phyloP scores from a whole-genome alignment of 2,888 invertebrate species.

The Drosophila koepferae region DNA sequence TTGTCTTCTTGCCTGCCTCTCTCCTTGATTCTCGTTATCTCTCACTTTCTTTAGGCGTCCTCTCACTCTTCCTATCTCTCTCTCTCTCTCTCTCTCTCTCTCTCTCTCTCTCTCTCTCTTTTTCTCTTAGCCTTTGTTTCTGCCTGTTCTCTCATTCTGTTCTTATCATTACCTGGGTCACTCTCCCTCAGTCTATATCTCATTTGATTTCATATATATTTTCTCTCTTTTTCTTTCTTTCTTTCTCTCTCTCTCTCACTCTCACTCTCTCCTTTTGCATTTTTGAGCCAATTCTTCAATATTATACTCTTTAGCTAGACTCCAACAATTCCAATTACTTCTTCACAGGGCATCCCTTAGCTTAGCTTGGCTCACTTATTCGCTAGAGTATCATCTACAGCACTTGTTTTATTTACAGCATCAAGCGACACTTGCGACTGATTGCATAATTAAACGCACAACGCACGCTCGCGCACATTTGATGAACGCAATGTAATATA shows the following conservation, averaged over 20 bases:
- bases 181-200: neutral
- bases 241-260: neutral
- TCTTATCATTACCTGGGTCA: neutral
- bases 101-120: too few species aligned
- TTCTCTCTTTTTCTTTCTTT: neutral
- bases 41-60: neutral
- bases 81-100: neutral
- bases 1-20: too few species aligned
- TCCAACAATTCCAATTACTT: neutral
- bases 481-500: slow-evolving; percentile 40
- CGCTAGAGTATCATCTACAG: neutral
- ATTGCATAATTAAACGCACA: slow-evolving; percentile 55
- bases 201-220: too few species aligned
- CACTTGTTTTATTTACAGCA: slow-evolving; percentile 30
- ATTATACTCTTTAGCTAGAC: too few species aligned
- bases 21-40: neutral
- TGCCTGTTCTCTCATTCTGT: too few species aligned
- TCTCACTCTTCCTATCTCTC: neutral
- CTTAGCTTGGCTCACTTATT: neutral
- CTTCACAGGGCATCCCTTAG: slow-evolving; percentile 11
- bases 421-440: slow-evolving; percentile 43
- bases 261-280: neutral
- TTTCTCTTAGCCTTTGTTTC: neutral
- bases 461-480: slow-evolving; percentile 42
- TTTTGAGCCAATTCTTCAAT: neutral